Evolutionary conservation across 2,888 invertebrate genomes (phyloP).

Genomic region (Cyrtodaria siliqua): DNA sequence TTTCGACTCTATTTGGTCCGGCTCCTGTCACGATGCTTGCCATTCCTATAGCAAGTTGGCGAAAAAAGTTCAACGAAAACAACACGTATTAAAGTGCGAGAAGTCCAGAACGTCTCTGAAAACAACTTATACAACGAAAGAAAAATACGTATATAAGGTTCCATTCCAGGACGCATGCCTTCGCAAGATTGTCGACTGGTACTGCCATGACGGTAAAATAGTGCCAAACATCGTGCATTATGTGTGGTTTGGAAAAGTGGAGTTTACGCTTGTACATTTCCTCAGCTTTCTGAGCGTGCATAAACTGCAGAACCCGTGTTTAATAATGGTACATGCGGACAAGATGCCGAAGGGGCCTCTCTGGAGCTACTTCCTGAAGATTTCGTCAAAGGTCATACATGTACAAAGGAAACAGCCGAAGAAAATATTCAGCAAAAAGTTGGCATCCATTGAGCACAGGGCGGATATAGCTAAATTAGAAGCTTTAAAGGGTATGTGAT

Average conservation of each 20-base stretch:
- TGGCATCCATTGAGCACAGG: conserved; percentile 73
- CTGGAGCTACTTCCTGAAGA: conserved; percentile 71
- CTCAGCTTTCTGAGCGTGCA: conserved; percentile 74
- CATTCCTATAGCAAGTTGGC: conserved; percentile 41
- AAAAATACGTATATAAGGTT: conserved; percentile 52
- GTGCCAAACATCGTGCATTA: conserved; percentile 77
- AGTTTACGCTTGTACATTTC: conserved; percentile 69
- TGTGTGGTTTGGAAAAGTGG: conserved; percentile 71
- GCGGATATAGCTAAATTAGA: conserved; percentile 74
- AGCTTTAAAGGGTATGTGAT: conserved; percentile 66
- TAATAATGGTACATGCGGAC: conserved; percentile 74
- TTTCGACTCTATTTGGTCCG: conserved; percentile 58
- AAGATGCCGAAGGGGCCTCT: conserved; percentile 67
- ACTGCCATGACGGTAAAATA: conserved; percentile 39
- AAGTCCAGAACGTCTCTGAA: conserved; percentile 45
- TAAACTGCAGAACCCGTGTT: conserved; percentile 71
- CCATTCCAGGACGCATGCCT: conserved; percentile 61
- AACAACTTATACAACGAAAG: conserved; percentile 41
- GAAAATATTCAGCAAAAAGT: conserved; percentile 63
- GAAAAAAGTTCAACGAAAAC: conserved; percentile 56
- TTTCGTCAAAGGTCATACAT: conserved; percentile 71
- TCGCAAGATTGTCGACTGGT: conserved; percentile 46
- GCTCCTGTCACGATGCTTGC: conserved; percentile 55
- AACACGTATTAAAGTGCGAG: conserved; percentile 42
- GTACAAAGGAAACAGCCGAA: conserved; percentile 66